These are phyloP conservation scores for Cygnus atratus DNA, from an alignment of 2,113 vertebrate species.

Conservation along the genomic window DNA sequence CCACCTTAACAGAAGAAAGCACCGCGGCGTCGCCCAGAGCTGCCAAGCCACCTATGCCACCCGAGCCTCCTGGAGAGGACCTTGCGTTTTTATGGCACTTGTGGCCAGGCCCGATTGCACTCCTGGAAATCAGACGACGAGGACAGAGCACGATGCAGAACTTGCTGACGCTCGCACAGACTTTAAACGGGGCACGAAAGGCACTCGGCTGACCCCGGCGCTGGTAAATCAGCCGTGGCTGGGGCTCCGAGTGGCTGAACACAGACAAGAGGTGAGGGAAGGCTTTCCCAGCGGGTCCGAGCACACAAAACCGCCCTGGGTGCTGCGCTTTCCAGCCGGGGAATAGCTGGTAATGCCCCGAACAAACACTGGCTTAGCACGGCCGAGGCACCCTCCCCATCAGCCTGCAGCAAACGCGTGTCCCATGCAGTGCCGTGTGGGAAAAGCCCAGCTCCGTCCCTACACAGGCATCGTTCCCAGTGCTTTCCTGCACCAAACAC, in stretches of 20 bases:
- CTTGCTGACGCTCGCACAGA: background rate
- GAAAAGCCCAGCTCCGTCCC: background rate
- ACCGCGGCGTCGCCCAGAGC: background rate
- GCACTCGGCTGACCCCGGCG: background rate
- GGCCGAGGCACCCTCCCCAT: background rate
- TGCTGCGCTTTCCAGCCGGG: rapidly evolving
- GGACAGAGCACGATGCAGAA: conserved; percentile 40
- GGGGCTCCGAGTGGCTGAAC: rapidly evolving
- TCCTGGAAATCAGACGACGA: background rate
- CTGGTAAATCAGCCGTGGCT: background rate
- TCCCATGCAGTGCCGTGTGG: no score
- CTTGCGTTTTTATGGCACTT: background rate
- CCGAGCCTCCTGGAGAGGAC: background rate
- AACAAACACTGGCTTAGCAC: background rate
- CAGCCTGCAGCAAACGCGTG: no score
- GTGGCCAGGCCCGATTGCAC: background rate
- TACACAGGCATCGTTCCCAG: background rate
- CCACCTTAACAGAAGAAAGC: rapidly evolving
- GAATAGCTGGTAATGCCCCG: background rate
- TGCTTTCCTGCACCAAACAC: background rate
- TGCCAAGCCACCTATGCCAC: background rate
- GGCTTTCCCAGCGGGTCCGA: background rate
- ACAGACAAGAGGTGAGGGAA: background rate
- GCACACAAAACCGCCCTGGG: rapidly evolving
- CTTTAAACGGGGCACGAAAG: background rate